Percentiles rank a stretch among this genome's conserved stretches.
phyloP scores from a whole-genome alignment of 2,113 vertebrate genomes.

The Hucho hucho region DNA sequence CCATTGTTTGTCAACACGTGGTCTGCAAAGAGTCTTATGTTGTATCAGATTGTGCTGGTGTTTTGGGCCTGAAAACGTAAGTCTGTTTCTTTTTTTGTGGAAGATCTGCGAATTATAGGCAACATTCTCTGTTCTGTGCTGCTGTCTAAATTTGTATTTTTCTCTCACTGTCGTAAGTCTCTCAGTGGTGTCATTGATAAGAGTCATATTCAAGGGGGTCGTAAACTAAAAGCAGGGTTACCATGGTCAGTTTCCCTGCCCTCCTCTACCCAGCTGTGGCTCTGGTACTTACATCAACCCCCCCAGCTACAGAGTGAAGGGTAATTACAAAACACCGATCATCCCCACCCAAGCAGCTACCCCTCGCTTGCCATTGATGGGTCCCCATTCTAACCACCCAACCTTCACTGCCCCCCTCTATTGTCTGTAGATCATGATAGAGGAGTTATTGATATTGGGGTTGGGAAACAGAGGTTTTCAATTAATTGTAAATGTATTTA shows the following conservation, averaged over 20 bases:
- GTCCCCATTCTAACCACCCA: not conserved
- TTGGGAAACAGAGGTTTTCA: no score
- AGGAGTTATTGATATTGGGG: not conserved
- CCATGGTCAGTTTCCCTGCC: not conserved
- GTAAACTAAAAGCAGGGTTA: not conserved
- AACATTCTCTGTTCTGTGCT: no score
- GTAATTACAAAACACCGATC: conserved; percentile 22
- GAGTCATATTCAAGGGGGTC: no score
- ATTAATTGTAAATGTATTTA: no score
- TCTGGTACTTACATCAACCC: conserved; percentile 13
- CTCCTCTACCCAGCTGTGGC: conserved; percentile 22
- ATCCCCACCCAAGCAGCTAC: conserved; percentile 1
- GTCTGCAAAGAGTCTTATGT: not conserved
- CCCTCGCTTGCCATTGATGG: not conserved
- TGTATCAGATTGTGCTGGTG: no score
- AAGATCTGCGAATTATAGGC: no score
- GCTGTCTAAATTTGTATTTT: no score
- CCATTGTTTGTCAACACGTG: not conserved
- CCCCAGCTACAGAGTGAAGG: conserved; percentile 18
- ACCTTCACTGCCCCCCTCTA: not conserved
- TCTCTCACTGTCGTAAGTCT: no score
- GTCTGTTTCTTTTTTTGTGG: no score
- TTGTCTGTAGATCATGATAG: not conserved
- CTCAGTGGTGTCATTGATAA: no score
- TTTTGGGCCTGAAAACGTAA: no score